Conservation (phyloP, 2,797 vertebrate species). For the Microtus californicus region DNA sequence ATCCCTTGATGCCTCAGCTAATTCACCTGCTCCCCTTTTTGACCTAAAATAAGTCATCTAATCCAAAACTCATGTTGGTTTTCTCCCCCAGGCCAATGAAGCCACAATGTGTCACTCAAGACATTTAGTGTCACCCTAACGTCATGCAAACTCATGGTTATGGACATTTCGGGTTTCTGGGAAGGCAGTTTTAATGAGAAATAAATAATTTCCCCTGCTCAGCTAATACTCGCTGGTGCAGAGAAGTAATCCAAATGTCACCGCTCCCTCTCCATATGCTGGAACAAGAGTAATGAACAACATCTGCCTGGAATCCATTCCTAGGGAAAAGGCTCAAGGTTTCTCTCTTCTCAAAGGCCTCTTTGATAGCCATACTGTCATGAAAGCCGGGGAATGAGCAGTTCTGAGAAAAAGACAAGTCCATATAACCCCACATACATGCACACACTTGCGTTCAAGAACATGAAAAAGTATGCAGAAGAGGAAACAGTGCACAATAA, state of each 20-base stretch:
- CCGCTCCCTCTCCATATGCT: constrained; percentile 53
- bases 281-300: constrained; percentile 65
- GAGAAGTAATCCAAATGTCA: constrained; percentile 75
- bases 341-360: constrained; percentile 66
- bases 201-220: constrained; percentile 76
- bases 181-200: constrained; percentile 71
- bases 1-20: constrained; percentile 65
- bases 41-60: constrained; percentile 78
- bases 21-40: constrained; percentile 68
- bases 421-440: background rate
- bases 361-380: background rate
- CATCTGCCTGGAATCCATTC: constrained; percentile 65
- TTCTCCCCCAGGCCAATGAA: constrained; percentile 42
- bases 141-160: constrained; percentile 68
- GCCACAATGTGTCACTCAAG: constrained; percentile 71
- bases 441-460: background rate
- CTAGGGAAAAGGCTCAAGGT: constrained; percentile 13
- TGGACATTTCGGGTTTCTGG: constrained; percentile 72
- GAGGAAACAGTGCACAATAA: constrained; percentile 79
- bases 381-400: background rate
- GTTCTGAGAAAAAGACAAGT: background rate
- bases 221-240: constrained; percentile 64
- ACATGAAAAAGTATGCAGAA: background rate
- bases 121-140: constrained; percentile 70
- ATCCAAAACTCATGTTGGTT: constrained; percentile 71